These are phyloP conservation scores for Scyliorhinus canicula DNA, from an alignment of 2,797 vertebrate species.

Conservation along the genomic window DNA sequence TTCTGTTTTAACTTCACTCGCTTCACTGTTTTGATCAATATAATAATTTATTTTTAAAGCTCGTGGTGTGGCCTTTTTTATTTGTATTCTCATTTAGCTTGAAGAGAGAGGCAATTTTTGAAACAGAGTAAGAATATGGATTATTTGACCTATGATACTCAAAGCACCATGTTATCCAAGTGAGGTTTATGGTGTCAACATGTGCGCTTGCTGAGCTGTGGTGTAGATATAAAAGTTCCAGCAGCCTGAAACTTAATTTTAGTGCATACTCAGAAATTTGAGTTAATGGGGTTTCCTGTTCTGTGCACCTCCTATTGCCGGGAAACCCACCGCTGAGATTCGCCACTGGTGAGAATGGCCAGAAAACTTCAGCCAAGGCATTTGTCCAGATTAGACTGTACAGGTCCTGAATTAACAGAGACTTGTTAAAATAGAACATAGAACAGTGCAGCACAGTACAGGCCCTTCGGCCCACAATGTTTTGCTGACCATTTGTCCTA, in stretches of 20 bases:
- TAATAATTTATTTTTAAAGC: background rate
- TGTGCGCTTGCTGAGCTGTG: background rate
- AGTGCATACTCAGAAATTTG: slow-evolving; percentile 29
- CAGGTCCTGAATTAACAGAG: background rate
- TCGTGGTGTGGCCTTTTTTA: background rate
- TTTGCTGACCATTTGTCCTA: no score
- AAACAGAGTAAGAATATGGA: slow-evolving; percentile 18
- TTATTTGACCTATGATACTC: background rate
- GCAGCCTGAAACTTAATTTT: slow-evolving; percentile 31
- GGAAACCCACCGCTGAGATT: no score
- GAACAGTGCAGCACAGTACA: no score
- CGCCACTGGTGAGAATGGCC: no score
- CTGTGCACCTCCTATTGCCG: no score
- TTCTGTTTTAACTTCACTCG: no score
- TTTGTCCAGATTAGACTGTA: no score
- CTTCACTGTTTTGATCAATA: background rate
- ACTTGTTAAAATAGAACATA: background rate
- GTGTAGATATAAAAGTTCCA: slow-evolving; percentile 21
- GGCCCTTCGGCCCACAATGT: no score
- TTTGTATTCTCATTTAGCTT: background rate
- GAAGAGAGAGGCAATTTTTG: background rate
- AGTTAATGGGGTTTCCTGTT: no score
- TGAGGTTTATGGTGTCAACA: background rate
- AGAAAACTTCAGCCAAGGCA: no score
- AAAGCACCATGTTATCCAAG: background rate